Evolutionary conservation across 1,140 invertebrate species (phyloP).

Genomic region (Drosophila azteca): DNA sequence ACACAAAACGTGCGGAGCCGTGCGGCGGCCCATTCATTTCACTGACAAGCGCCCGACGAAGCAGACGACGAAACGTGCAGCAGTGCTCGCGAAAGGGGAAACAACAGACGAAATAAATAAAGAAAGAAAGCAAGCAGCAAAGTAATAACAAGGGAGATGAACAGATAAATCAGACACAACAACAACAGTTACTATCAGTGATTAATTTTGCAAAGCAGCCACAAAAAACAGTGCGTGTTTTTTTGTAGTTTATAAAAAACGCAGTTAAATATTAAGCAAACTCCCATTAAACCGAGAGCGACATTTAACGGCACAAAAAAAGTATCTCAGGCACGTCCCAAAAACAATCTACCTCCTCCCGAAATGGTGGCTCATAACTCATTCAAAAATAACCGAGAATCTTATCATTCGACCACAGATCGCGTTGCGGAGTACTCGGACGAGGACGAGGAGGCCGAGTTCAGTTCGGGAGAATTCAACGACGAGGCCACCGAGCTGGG

Average conservation of each 20-base stretch:
- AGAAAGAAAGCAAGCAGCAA: conserved; percentile 32
- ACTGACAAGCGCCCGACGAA: conserved; percentile 58
- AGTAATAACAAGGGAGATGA: conserved; percentile 57
- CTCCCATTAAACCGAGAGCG: no score
- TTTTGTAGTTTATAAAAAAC: conserved; percentile 27
- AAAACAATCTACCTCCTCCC: neutral
- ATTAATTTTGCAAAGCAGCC: conserved; percentile 59
- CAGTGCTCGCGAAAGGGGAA: conserved; percentile 1
- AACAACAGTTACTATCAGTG: conserved; percentile 65
- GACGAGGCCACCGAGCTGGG: conserved; percentile 85
- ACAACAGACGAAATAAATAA: conserved; percentile 19
- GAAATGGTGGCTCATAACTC: neutral
- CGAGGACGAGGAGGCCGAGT: conserved; percentile 88
- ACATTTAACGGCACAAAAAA: conserved; percentile 24
- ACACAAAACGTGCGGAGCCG: conserved; percentile 67
- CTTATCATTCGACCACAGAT: conserved; percentile 82
- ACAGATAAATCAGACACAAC: conserved; percentile 56
- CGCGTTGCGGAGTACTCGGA: conserved; percentile 87
- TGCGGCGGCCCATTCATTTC: conserved; percentile 64
- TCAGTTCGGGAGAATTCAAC: conserved; percentile 88
- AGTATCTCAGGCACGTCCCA: conserved; percentile 12
- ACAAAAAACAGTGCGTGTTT: conserved; percentile 35
- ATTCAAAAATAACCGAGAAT: neutral
- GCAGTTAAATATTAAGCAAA: conserved; percentile 13
- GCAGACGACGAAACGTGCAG: conserved; percentile 43